phyloP scores from a whole-genome alignment of 2,113 vertebrate genomes.

The Podarcis cretensis region DNA sequence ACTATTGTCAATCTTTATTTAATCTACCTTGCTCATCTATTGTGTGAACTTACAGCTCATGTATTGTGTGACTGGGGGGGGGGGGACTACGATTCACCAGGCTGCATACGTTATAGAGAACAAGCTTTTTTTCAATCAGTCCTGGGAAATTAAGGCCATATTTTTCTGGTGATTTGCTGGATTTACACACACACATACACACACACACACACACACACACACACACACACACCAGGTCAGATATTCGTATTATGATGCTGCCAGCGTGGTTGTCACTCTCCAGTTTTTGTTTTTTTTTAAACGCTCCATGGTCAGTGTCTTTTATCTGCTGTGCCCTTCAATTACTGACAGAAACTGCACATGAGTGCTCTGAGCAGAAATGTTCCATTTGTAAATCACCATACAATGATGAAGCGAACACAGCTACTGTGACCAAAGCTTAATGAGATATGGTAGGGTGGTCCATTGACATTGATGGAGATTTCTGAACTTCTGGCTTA shows the following conservation, averaged over 20 bases:
- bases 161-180: constrained; percentile 41
- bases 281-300: constrained; percentile 67
- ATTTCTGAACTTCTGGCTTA: constrained; percentile 53
- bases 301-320: constrained; percentile 69
- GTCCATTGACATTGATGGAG: constrained; percentile 46
- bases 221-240: constrained; percentile 13
- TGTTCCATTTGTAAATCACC: constrained; percentile 58
- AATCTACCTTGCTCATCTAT: constrained; percentile 40
- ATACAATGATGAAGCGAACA: constrained; percentile 40
- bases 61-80: neutral
- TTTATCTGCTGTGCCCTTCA: constrained; percentile 72
- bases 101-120: neutral
- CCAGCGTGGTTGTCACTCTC: constrained; percentile 53
- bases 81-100: constrained; percentile 27
- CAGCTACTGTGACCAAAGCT: constrained; percentile 35
- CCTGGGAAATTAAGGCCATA: constrained; percentile 52
- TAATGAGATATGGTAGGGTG: constrained; percentile 62
- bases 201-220: neutral
- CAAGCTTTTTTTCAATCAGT: constrained; percentile 17
- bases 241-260: constrained; percentile 46
- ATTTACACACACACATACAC: constrained; percentile 5
- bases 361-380: constrained; percentile 54
- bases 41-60: constrained; percentile 40
- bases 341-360: constrained; percentile 65
- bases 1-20: constrained; percentile 56